A percentile compares a stretch with the other conserved stretches of the same genome.
phyloP scores from a whole-genome alignment of 2,113 vertebrate genomes.

The Melospiza melodia region DNA sequence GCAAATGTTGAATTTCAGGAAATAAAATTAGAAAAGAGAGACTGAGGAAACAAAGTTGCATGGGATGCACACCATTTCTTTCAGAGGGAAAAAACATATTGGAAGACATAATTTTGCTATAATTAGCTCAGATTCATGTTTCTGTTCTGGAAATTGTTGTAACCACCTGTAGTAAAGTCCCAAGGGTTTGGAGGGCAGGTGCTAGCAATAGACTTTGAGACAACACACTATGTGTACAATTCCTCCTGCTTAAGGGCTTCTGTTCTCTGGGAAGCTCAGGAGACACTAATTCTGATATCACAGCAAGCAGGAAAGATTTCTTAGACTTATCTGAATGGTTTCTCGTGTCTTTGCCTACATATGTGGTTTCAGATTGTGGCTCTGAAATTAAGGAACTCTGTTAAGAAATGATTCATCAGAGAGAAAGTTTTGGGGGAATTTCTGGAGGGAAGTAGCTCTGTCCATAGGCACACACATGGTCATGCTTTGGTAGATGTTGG shows the following conservation, averaged over 20 bases:
- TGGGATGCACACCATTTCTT: background rate
- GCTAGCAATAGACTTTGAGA: background rate
- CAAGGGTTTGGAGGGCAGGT: background rate
- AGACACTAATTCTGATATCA: background rate
- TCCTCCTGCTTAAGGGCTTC: background rate
- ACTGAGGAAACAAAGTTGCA: background rate
- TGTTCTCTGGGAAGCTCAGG: background rate
- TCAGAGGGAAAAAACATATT: background rate
- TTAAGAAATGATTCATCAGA: background rate
- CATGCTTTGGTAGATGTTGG: background rate
- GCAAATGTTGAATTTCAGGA: background rate
- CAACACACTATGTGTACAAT: too few relatives aligned
- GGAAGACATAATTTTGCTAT: background rate
- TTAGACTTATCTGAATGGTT: background rate
- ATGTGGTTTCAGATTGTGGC: background rate
- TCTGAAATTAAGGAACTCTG: background rate
- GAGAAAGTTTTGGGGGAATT: background rate
- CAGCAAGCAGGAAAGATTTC: background rate
- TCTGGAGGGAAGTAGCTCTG: background rate
- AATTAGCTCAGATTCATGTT: background rate
- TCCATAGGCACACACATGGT: fast-evolving
- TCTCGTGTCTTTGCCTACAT: background rate
- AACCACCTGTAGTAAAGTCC: background rate
- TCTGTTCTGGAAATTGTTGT: background rate
- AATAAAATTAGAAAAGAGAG: background rate